Evolutionary conservation across 92 coral and sea anemone genomes (phyloP).

Genomic region (Heliopora coerulea): DNA sequence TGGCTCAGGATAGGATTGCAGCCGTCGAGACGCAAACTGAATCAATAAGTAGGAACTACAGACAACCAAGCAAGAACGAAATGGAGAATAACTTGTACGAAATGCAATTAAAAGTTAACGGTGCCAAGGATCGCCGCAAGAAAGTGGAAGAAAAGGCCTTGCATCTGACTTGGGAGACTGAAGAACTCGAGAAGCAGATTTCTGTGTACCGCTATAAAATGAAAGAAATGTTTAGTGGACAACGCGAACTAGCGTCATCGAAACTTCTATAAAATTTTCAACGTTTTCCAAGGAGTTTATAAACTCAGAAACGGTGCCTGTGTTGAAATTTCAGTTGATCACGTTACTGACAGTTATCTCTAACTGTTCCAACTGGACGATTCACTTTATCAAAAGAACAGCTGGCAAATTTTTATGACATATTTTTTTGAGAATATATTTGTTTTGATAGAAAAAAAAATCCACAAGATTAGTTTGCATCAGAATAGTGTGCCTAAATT

Average conservation of each 20-base stretch:
- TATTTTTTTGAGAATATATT: background rate
- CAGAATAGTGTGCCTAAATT: background rate
- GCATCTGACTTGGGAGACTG: slow-evolving; percentile 20
- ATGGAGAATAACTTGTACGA: slow-evolving; percentile 22
- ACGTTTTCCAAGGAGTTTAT: background rate
- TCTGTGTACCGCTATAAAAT: slow-evolving; percentile 5
- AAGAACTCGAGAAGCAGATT: slow-evolving; percentile 27
- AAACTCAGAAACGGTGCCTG: background rate
- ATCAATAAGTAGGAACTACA: slow-evolving; percentile 27
- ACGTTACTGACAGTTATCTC: background rate
- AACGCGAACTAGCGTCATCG: slow-evolving; percentile 33
- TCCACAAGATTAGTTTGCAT: background rate
- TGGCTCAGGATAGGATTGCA: slow-evolving; percentile 24
- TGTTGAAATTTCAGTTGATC: no score
- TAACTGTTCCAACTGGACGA: slow-evolving; percentile 3
- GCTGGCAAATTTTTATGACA: slow-evolving; percentile 2
- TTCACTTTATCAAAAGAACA: slow-evolving; percentile 13
- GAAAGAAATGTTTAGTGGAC: slow-evolving; percentile 40
- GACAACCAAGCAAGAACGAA: slow-evolving; percentile 2
- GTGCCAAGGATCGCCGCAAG: slow-evolving; percentile 27
- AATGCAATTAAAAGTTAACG: slow-evolving; percentile 8
- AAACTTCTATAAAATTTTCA: slow-evolving; percentile 12
- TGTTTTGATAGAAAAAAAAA: slow-evolving; percentile 3
- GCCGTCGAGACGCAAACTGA: slow-evolving; percentile 21
- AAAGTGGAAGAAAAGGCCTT: slow-evolving; percentile 17